Evolutionary conservation across 2,888 invertebrate genomes (phyloP).

Genomic region (Chloroclystis v-ata): DNA sequence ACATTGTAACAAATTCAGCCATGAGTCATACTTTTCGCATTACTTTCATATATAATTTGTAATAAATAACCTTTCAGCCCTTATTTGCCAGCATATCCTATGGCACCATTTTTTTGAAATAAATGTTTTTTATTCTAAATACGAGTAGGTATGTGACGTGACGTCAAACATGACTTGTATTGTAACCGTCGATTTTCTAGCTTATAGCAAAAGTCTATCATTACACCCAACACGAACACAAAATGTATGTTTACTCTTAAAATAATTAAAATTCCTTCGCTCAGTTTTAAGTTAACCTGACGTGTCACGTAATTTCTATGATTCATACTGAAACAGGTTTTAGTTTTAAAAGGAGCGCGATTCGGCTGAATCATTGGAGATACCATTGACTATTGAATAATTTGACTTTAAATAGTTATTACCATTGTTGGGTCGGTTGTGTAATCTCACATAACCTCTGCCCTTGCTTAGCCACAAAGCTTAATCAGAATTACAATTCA

Average conservation of each 20-base stretch:
- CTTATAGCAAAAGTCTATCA: not conserved
- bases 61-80: too few species aligned
- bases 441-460: not conserved
- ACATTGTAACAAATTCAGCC: not conserved
- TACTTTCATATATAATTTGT: too few species aligned
- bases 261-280: slow-evolving; percentile 31
- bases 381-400: slow-evolving; percentile 7
- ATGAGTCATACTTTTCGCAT: not conserved
- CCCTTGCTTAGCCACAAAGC: not conserved
- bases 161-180: too few species aligned
- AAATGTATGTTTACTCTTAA: slow-evolving; percentile 21
- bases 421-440: not conserved
- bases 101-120: too few species aligned
- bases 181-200: slow-evolving; percentile 14
- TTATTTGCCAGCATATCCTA: too few species aligned
- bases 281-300: slow-evolving; percentile 32
- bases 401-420: not conserved
- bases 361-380: slow-evolving; percentile 31
- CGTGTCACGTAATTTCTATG: slow-evolving; percentile 35
- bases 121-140: too few species aligned
- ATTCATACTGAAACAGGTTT: slow-evolving; percentile 47
- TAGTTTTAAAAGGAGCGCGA: slow-evolving; percentile 41
- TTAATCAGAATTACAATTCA: not conserved
- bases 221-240: slow-evolving; percentile 16
- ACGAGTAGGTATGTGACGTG: too few species aligned